Evolutionary conservation across 2,888 invertebrate genomes (phyloP).

Genomic region (Ganaspis brasiliensis): DNA sequence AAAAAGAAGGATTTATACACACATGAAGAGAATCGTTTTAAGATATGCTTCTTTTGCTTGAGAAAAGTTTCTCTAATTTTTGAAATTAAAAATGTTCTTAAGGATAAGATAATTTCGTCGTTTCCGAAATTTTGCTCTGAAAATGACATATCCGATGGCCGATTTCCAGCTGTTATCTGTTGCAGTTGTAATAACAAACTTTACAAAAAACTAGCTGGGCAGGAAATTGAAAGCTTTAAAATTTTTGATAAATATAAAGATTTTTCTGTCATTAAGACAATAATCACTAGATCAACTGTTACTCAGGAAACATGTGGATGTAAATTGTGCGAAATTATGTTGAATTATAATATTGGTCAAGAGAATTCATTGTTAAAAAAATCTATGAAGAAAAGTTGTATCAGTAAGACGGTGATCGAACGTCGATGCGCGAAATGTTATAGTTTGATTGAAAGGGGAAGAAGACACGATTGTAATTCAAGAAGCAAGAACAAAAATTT

Average conservation of each 20-base stretch:
- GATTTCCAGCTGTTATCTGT: background rate
- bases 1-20: constrained; percentile 3
- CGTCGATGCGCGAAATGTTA: background rate
- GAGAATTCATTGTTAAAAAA: background rate
- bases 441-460: constrained; percentile 12
- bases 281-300: background rate
- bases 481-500: background rate
- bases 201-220: background rate
- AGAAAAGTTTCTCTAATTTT: background rate
- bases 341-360: background rate
- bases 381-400: background rate
- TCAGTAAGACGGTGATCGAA: background rate
- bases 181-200: background rate
- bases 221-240: background rate
- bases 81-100: constrained; percentile 25
- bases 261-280: background rate
- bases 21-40: constrained; percentile 12
- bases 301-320: background rate
- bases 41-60: background rate
- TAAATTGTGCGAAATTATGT: background rate
- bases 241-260: background rate
- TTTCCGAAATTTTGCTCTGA: constrained; percentile 18
- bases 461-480: background rate
- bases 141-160: constrained; percentile 20
- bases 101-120: constrained; percentile 9